Percentiles rank a stretch among this genome's conserved stretches.
Evolutionary conservation across 2,888 invertebrate species (phyloP).

Genomic region (Diogma glabrata): DNA sequence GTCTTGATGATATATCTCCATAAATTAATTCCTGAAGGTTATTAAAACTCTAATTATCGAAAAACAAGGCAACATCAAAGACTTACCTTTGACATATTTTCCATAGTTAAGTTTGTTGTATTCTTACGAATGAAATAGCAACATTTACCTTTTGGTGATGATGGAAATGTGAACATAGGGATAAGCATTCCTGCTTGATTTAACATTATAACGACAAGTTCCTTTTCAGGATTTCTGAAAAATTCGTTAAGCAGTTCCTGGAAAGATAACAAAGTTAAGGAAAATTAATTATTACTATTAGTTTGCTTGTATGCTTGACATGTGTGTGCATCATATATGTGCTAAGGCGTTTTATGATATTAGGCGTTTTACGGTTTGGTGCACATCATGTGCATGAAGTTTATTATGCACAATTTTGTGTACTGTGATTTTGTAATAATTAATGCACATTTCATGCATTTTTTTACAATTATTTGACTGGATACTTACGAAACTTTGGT

Average conservation of each 20-base stretch:
- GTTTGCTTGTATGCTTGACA: neutral
- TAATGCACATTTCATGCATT: too few species aligned
- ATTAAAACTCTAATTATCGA: neutral
- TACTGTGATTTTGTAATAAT: too few species aligned
- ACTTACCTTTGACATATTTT: slow-evolving; percentile 39
- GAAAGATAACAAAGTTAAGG: slow-evolving; percentile 9
- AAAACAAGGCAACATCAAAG: neutral
- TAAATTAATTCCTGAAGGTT: slow-evolving; percentile 41
- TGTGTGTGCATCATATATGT: neutral
- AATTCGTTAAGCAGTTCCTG: slow-evolving; percentile 45
- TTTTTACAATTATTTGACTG: too few species aligned
- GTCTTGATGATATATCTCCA: slow-evolving; percentile 61
- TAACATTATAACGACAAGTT: slow-evolving; percentile 47
- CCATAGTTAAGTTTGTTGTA: slow-evolving; percentile 47
- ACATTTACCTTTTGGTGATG: slow-evolving; percentile 39
- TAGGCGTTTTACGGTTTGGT: too few species aligned
- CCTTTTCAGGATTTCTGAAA: slow-evolving; percentile 34
- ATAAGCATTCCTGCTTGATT: slow-evolving; percentile 51
- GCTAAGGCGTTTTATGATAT: too few species aligned
- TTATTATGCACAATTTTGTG: too few species aligned
- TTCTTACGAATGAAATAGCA: slow-evolving; percentile 61
- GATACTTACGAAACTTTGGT: too few species aligned
- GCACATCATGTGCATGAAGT: too few species aligned
- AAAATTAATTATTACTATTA: neutral
- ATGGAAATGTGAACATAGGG: slow-evolving; percentile 50